Evolutionary conservation across 1,140 invertebrate species (phyloP).

Genomic region (Pogonognathellus flavescens): DNA sequence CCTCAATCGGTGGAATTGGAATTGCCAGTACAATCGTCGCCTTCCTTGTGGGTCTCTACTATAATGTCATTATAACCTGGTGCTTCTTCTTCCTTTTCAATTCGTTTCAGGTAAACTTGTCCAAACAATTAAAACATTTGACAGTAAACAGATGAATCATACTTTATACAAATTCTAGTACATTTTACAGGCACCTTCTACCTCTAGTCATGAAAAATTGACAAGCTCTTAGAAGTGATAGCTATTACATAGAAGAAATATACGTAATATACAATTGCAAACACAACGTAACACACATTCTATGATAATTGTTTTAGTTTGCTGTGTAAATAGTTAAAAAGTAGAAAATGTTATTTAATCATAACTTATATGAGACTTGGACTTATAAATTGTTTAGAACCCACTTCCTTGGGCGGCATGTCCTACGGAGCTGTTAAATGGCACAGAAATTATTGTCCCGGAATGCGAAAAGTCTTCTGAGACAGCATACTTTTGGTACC

Average conservation of each 20-base stretch:
- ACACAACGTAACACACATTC: no score
- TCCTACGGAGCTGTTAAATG: constrained; percentile 73
- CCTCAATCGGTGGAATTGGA: constrained; percentile 88
- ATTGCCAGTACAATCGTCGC: constrained; percentile 89
- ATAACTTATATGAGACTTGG: constrained; percentile 28
- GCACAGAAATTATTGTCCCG: constrained; percentile 71
- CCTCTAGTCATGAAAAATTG: no score
- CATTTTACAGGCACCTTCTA: no score
- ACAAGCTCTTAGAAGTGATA: no score
- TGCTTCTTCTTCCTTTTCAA: constrained; percentile 96
- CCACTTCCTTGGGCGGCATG: constrained; percentile 88
- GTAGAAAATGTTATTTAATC: no score
- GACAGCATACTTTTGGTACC: constrained; percentile 91
- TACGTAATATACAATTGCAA: no score
- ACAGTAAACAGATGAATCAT: no score
- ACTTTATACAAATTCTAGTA: no score
- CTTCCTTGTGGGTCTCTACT: constrained; percentile 81
- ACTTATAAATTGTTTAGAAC: constrained; percentile 74
- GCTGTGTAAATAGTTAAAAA: no score
- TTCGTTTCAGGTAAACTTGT: constrained; percentile 81
- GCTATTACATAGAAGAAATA: no score
- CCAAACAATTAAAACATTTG: no score
- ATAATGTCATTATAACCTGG: constrained; percentile 99
- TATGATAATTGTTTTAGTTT: no score
- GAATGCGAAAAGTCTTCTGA: constrained; percentile 87